Percentiles rank a stretch among this genome's conserved stretches.
Conservation (phyloP, 2,113 vertebrate genomes). For the Xyliphius kryptos region DNA sequence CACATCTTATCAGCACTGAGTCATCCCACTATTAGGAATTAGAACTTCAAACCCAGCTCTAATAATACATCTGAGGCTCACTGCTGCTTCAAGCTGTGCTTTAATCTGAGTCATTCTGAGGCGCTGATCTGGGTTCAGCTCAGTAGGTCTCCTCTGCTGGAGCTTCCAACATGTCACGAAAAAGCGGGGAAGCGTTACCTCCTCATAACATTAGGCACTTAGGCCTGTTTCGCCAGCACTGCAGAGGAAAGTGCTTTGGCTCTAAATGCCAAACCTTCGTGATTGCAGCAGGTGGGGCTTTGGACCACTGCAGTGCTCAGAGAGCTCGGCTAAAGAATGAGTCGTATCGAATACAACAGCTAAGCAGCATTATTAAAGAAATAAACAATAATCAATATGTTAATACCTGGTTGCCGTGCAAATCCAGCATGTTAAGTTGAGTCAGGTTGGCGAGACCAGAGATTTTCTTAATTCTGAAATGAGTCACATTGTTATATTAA, state of each 20-base stretch:
- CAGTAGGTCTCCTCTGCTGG: conserved; percentile 6
- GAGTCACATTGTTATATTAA: background rate
- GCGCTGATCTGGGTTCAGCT: conserved; percentile 1
- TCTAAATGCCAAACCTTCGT: conserved; percentile 7
- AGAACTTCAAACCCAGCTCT: background rate
- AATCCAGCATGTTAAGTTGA: conserved; percentile 85
- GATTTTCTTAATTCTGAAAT: conserved; percentile 81
- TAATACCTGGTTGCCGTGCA: conserved; percentile 93
- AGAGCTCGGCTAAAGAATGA: background rate
- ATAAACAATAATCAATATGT: background rate
- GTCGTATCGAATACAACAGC: background rate
- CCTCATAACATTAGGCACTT: conserved; percentile 3
- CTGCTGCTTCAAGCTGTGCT: background rate
- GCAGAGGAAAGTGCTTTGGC: background rate
- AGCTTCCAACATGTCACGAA: background rate
- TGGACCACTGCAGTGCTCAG: background rate
- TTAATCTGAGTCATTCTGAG: background rate
- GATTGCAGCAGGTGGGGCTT: conserved; percentile 4
- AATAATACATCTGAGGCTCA: background rate
- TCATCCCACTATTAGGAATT: background rate
- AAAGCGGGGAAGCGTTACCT: conserved; percentile 13
- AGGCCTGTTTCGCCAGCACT: background rate
- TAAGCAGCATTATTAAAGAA: background rate
- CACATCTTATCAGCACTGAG: background rate
- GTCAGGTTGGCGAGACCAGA: conserved; percentile 74